Percentiles rank a stretch among this genome's conserved stretches.
Evolutionary conservation across 2,113 vertebrate species (phyloP).

Genomic region (Anolis carolinensis): DNA sequence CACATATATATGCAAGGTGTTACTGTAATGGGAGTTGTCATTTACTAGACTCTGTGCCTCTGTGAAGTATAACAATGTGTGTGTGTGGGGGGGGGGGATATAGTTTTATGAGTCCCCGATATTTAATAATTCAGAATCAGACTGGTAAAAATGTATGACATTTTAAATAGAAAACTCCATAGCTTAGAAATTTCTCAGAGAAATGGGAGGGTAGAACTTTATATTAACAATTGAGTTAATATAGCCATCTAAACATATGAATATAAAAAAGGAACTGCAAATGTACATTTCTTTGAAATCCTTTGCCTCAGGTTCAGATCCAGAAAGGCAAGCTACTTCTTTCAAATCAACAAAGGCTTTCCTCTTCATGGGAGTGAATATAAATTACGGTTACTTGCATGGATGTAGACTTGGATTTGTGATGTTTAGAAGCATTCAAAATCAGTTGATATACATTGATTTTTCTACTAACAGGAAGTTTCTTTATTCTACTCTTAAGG

Average conservation of each 20-base stretch:
- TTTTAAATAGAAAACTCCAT: constrained; percentile 3
- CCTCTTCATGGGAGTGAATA: neutral
- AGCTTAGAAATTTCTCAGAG: constrained; percentile 18
- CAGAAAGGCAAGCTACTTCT: neutral
- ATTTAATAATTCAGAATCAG: neutral
- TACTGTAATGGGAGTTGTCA: neutral
- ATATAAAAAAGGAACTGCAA: neutral
- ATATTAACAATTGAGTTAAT: neutral
- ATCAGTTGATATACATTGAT: no score
- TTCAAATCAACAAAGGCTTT: neutral
- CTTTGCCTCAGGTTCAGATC: neutral
- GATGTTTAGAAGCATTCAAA: no score
- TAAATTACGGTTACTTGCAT: no score
- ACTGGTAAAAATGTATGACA: constrained; percentile 11
- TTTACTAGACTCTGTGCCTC: constrained; percentile 19
- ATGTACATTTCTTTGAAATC: neutral
- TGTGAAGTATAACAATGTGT: neutral
- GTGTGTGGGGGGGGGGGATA: no score
- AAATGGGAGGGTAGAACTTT: neutral
- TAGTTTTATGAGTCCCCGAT: neutral
- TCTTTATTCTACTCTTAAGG: no score
- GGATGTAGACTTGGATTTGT: no score
- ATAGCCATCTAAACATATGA: neutral
- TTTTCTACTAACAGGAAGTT: no score
- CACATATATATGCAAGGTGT: no score